These are phyloP conservation scores for Parthenolecanium corni DNA, from an alignment of 2,888 invertebrate species.

Conservation along the genomic window DNA sequence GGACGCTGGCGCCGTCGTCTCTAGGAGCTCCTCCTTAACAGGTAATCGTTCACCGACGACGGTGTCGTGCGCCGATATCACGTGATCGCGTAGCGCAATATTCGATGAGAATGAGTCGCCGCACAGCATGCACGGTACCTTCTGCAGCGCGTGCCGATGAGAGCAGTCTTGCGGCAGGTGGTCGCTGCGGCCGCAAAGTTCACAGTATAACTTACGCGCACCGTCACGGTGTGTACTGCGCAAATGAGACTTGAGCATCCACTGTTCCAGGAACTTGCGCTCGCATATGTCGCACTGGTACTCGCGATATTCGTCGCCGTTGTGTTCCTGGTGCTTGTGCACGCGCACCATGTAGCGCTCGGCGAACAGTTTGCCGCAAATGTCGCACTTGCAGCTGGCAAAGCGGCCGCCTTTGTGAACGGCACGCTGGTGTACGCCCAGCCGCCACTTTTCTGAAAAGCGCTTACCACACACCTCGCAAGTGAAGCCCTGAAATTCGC, in stretches of 20 bases:
- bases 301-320: conserved; percentile 17
- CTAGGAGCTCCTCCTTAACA: not conserved
- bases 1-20: not conserved
- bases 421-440: conserved; percentile 19
- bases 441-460: conserved; percentile 21
- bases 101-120: conserved; percentile 4
- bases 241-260: conserved; percentile 16
- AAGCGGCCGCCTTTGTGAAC: conserved; percentile 21
- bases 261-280: conserved; percentile 10
- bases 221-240: conserved; percentile 3
- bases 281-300: conserved; percentile 16
- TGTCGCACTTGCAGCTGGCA: conserved; percentile 11
- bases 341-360: conserved; percentile 16
- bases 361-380: conserved; percentile 12
- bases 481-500: conserved; percentile 16
- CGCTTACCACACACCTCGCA: conserved; percentile 20
- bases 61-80: not conserved
- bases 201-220: conserved; percentile 7
- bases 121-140: conserved; percentile 11
- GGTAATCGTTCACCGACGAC: not conserved
- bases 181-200: conserved; percentile 14
- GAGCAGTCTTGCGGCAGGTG: conserved; percentile 7
- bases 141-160: conserved; percentile 7
- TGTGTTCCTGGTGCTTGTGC: conserved; percentile 12
- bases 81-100: conserved; percentile 3